phyloP scores from a whole-genome alignment of 2,797 vertebrate species.

The Anas bahamensis region DNA sequence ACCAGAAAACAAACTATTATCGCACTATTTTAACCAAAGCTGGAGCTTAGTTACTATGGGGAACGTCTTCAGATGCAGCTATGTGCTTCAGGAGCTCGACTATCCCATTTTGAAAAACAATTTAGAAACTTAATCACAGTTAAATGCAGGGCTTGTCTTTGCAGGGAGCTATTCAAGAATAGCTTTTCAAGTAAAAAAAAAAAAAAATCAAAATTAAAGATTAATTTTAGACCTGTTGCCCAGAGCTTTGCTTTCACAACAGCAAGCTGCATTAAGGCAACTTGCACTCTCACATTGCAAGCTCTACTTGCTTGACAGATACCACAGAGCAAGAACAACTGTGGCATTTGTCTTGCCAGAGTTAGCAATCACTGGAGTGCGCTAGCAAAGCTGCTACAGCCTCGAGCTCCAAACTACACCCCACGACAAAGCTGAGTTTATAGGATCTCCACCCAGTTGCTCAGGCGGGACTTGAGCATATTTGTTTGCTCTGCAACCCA shows the following conservation, averaged over 20 bases:
- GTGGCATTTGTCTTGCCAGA: not conserved
- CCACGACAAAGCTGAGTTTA: not conserved
- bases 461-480: not conserved
- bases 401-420: not conserved
- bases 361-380: not conserved
- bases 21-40: slow-evolving; percentile 44
- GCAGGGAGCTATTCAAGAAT: not conserved
- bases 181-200: not conserved
- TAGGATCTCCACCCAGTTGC: not conserved
- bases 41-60: slow-evolving; percentile 44
- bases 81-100: not conserved
- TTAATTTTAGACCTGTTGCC: slow-evolving; percentile 9
- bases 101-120: slow-evolving; percentile 43
- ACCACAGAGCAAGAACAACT: not conserved
- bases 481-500: fast-evolving
- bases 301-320: not conserved
- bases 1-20: slow-evolving; percentile 41
- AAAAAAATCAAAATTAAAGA: not conserved
- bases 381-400: not conserved
- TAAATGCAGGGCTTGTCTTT: not conserved
- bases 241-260: not conserved
- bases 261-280: not conserved
- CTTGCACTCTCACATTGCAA: not conserved
- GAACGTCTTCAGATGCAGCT: slow-evolving; percentile 13
- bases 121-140: slow-evolving; percentile 34